Evolutionary conservation across 2,797 vertebrate species (phyloP), one percentile per base, ranked within the genome.

Genomic region (Odontamblyopus lacepedii): DNA sequence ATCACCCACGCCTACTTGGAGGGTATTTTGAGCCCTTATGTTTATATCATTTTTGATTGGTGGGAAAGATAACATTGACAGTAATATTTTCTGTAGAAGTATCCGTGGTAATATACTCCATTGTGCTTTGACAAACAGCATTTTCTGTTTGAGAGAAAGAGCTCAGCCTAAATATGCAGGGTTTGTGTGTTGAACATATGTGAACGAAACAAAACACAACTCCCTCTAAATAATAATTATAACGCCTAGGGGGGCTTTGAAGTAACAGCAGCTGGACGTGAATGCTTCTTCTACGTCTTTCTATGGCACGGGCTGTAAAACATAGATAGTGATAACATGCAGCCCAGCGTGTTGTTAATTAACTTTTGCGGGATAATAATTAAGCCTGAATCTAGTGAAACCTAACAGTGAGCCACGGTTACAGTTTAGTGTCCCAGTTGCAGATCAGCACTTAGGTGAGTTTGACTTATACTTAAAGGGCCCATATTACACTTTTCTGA

Each of bases 291-390:
- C 18, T 18, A 3, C 63, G 69, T 62, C 64, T 71, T 7, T 56
- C 74, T 3, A 0, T 30, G 53, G 59, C 1, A 8, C 18, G 26
- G n/a, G 19, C 30, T 73, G 64, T 72, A 56, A 29, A n/a, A 30
- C 7, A 60, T 16, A 53, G 18, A 30, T 19, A 67, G 30, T 23
- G 23, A 59, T 48, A 41, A 70, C 41, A 60, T 29, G n/a, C 15
- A 62, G 70, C 26, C 23, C 26, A 61, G 51, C 13, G 30, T 51
- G 38, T 38, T 32, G 41, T 59, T 35, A n/a, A 69, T 71, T 26
- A 41, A 23, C 44, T 56, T 69, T 69, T 74, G 9, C 32, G 12
- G 62, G 48, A 12, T 66, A 66, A 66, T 66, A 53, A 23, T 63
- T 27, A 30, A 64, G 32, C 60, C 29, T 75, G 27, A 9, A 26